Evolutionary conservation across 2,888 invertebrate species (phyloP).

Genomic region (Dryobotodes eremita): DNA sequence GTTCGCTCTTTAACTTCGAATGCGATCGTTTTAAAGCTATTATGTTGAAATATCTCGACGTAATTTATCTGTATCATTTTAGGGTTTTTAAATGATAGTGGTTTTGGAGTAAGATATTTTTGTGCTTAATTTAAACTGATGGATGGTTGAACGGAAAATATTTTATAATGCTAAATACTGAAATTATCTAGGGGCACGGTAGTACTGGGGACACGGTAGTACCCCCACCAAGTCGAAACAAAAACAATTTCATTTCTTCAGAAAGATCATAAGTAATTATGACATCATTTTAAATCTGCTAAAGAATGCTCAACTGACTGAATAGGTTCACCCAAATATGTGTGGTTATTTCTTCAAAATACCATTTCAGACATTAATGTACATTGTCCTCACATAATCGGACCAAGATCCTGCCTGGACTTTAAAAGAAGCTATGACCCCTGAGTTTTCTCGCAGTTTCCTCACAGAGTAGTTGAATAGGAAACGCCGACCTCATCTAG

Average conservation of each 20-base stretch:
- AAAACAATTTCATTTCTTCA: background rate
- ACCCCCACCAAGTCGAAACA: no score
- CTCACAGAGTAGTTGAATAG: background rate
- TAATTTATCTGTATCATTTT: conserved; percentile 60
- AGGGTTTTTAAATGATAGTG: conserved; percentile 46
- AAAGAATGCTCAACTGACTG: background rate
- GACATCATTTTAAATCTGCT: background rate
- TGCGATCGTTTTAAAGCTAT: conserved; percentile 69
- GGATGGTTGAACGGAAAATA: no score
- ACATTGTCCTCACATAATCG: background rate
- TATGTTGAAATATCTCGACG: conserved; percentile 63
- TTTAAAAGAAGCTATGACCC: background rate
- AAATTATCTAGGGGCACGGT: background rate
- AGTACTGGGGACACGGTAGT: no score
- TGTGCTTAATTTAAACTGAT: no score
- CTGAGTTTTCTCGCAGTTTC: background rate
- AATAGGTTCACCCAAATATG: background rate
- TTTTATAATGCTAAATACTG: no score
- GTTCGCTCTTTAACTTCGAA: conserved; percentile 70
- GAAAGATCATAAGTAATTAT: background rate
- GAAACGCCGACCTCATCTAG: background rate
- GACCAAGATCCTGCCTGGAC: background rate
- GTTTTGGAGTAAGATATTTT: conserved; percentile 2
- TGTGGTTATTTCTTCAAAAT: background rate
- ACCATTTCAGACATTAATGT: background rate